These are phyloP conservation scores for Euschistus heros DNA, from an alignment of 1,140 invertebrate genomes.

Conservation along the genomic window DNA sequence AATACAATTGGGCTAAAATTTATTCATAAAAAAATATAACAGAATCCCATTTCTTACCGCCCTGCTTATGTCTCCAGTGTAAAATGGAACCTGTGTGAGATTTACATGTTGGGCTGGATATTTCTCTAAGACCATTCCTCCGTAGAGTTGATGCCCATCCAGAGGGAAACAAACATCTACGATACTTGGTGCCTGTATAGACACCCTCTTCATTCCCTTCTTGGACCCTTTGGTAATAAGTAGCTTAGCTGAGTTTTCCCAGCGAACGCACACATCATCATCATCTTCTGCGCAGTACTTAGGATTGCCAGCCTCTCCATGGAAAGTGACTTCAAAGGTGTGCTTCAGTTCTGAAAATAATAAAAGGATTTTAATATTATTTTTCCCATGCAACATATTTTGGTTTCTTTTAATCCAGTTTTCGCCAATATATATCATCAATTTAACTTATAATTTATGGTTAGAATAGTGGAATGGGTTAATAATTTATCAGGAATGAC, in stretches of 20 bases:
- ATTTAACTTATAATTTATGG: no score
- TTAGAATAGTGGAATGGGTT: no score
- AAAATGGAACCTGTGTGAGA: not conserved
- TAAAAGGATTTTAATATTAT: no score
- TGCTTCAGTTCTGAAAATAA: constrained; percentile 3
- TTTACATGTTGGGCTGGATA: not conserved
- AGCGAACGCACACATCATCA: constrained; percentile 3
- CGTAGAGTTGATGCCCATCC: constrained; percentile 5
- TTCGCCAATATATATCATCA: no score
- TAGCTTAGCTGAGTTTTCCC: not conserved
- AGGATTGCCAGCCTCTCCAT: not conserved
- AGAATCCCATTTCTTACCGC: not conserved
- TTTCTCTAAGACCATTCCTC: not conserved
- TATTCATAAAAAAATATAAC: not conserved
- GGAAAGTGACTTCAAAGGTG: not conserved
- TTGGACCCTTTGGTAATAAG: not conserved
- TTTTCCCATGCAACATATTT: no score
- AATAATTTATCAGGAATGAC: no score
- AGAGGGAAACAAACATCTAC: not conserved
- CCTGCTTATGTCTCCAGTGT: not conserved
- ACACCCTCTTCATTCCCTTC: not conserved
- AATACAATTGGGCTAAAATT: not conserved
- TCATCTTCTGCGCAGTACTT: not conserved
- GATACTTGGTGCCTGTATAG: not conserved
- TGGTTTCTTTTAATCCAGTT: no score